Percentiles rank a stretch among this genome's conserved stretches.
Evolutionary conservation across 2,888 invertebrate species (phyloP).

Genomic region (Osedax frankpressi): DNA sequence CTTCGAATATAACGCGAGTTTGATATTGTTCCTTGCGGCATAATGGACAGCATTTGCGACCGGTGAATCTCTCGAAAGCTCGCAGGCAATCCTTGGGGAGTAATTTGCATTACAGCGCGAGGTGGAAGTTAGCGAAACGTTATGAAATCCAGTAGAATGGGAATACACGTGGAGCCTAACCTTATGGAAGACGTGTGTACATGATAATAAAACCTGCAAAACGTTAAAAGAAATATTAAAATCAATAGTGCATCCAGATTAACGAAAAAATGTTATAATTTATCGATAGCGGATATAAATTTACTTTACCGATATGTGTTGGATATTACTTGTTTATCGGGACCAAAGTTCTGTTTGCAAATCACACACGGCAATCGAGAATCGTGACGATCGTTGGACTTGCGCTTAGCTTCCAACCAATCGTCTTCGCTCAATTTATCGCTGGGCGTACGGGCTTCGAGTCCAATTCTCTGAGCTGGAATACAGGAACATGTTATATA

Average conservation of each 20-base stretch:
- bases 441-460: conserved; percentile 35
- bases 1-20: conserved; percentile 44
- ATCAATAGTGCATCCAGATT: no score
- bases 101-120: no score
- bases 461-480: conserved; percentile 41
- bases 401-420: conserved; percentile 39
- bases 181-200: conserved; percentile 19
- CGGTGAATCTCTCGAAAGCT: conserved; percentile 45
- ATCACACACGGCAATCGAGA: conserved; percentile 45
- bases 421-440: conserved; percentile 37
- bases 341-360: conserved; percentile 43
- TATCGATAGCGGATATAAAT: conserved; percentile 4
- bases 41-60: conserved; percentile 45
- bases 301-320: no score
- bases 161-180: no score
- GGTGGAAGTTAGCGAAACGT: no score
- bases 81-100: conserved; percentile 41
- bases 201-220: conserved; percentile 22
- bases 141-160: no score
- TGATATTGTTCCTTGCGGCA: conserved; percentile 44
- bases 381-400: conserved; percentile 41
- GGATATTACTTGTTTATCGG: not conserved
- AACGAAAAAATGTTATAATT: not conserved
- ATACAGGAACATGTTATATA: no score
- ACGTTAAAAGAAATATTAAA: no score